Evolutionary conservation across 2,888 invertebrate species (phyloP).

Genomic region (Drymonia ruficornis): DNA sequence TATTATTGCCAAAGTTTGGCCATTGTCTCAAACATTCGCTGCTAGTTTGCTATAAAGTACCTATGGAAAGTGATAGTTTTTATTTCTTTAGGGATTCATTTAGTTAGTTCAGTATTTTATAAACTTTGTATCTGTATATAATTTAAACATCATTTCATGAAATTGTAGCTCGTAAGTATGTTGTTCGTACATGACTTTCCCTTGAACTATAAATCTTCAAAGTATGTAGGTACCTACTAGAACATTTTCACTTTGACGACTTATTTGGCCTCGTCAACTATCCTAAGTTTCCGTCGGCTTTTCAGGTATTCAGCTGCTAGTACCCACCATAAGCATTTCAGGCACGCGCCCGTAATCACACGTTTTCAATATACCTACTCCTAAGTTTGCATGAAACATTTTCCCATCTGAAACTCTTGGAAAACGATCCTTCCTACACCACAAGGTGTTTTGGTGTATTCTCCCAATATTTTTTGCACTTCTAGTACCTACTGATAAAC

Average conservation of each 20-base stretch:
- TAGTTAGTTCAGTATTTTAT: not conserved
- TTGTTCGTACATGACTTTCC: too few species aligned
- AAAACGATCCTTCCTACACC: not conserved
- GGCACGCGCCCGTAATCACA: not conserved
- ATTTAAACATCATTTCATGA: too few species aligned
- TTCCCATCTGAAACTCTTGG: not conserved
- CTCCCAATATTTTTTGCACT: too few species aligned
- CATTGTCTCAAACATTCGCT: conserved; percentile 4
- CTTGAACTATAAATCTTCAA: too few species aligned
- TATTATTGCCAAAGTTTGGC: conserved; percentile 11
- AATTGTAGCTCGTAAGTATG: too few species aligned
- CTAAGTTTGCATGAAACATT: not conserved
- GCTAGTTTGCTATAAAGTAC: not conserved
- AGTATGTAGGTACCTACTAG: too few species aligned
- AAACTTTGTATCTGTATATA: too few species aligned
- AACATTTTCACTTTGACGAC: too few species aligned
- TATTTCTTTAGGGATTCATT: not conserved
- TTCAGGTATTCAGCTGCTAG: not conserved
- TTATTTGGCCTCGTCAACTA: not conserved
- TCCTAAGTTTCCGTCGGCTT: not conserved
- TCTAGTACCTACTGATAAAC: too few species aligned
- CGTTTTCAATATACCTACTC: not conserved
- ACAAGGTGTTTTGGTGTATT: too few species aligned
- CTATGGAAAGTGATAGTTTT: not conserved
- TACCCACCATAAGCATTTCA: not conserved